phyloP scores from a whole-genome alignment of 2,113 vertebrate genomes.

The Puntigrus tetrazona region DNA sequence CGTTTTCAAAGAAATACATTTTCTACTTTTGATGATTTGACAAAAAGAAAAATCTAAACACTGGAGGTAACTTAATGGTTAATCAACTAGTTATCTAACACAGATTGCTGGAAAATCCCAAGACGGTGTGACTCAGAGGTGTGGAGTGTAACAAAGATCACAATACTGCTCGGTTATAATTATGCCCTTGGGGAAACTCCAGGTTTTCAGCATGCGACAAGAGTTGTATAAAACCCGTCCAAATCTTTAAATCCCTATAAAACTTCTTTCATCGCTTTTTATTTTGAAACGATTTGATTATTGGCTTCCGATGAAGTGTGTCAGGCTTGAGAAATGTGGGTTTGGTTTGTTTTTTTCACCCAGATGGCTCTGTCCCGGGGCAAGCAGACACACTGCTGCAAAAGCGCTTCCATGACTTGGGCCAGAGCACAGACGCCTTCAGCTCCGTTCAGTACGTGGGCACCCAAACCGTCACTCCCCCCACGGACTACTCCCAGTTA shows the following conservation, averaged over 20 bases:
- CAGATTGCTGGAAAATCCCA: not conserved
- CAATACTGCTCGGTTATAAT: not conserved
- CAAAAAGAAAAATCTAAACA: not conserved
- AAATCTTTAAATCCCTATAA: not conserved
- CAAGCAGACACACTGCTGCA: constrained; percentile 73
- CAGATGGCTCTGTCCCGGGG: constrained; percentile 66
- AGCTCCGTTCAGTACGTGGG: constrained; percentile 81
- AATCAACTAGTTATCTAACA: not conserved
- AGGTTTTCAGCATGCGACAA: not conserved
- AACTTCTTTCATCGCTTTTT: not conserved
- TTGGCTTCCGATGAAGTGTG: not conserved
- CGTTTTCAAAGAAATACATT: not conserved
- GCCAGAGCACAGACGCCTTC: constrained; percentile 77
- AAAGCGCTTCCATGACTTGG: constrained; percentile 79
- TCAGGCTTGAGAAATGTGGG: not conserved
- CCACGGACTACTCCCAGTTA: constrained; percentile 76
- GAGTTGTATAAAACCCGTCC: not conserved
- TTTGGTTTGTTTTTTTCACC: constrained; percentile 8
- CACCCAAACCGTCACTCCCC: constrained; percentile 76
- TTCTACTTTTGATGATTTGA: not conserved
- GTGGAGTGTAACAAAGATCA: not conserved
- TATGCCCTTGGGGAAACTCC: not conserved
- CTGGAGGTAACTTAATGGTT: not conserved
- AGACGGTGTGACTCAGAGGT: constrained; percentile 5
- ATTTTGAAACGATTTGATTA: not conserved